Conservation (phyloP, 2,113 vertebrate species). For the Penelope pileata region DNA sequence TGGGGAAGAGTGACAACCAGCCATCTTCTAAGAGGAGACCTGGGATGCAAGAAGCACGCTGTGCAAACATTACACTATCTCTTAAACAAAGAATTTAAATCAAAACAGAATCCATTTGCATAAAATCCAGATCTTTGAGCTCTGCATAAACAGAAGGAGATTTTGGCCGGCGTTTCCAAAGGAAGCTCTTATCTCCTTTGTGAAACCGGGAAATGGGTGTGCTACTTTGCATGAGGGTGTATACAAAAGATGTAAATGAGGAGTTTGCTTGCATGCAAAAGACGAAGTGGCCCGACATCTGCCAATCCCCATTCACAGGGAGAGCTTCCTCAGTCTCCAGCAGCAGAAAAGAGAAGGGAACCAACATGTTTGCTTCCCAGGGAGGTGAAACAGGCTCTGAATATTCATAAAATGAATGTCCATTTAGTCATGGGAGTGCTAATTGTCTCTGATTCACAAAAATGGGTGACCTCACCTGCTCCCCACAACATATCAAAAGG, state of each 20-base stretch:
- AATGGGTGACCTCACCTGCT: conserved; percentile 74
- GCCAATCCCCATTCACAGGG: conserved; percentile 77
- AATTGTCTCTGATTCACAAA: conserved; percentile 75
- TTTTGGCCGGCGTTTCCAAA: conserved; percentile 73
- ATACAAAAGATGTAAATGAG: conserved; percentile 84
- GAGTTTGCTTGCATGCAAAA: conserved; percentile 75
- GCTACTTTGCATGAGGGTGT: conserved; percentile 80
- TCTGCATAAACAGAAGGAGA: conserved; percentile 75
- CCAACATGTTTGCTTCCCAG: conserved; percentile 75
- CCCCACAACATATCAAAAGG: conserved; percentile 26
- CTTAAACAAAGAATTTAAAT: conserved; percentile 65
- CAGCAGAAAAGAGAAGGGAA: conserved; percentile 68
- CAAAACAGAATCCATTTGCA: conserved; percentile 75
- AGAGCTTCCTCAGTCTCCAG: conserved; percentile 54
- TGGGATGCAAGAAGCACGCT: background rate
- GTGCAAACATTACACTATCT: conserved; percentile 48
- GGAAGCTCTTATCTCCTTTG: conserved; percentile 77
- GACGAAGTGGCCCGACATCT: conserved; percentile 74
- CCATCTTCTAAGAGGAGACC: background rate
- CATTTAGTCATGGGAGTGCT: conserved; percentile 78
- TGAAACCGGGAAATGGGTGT: conserved; percentile 77
- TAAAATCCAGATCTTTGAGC: conserved; percentile 75
- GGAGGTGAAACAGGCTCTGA: conserved; percentile 74
- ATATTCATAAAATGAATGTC: conserved; percentile 82
- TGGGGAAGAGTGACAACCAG: background rate